Base-by-base conservation (phyloP, 2,888 invertebrate species). In the Polydrusus cervinus region DNA sequence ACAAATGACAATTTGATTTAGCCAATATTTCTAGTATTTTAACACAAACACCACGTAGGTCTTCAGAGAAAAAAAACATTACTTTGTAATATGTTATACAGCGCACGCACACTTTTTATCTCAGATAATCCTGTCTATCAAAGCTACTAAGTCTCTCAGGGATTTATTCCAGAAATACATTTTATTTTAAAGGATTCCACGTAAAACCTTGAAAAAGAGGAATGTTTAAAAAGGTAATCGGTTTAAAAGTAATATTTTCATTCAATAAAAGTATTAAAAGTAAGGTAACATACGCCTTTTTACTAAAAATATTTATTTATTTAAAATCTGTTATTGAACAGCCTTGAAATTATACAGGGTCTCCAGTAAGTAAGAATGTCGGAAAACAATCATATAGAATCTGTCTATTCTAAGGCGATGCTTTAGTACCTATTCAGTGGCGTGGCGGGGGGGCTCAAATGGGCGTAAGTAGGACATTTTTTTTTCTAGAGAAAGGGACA, bases 61-160 rank as follows among this genome's bases (percentile, higher is more conserved):
- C 49, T 47, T 25, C 20, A 49, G 65, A 47, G 38, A 51, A 66
- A 51, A 47, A 51, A 66, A 34, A 51, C 38, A 66, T 18, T 25
- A 51, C 47, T 38, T 16, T 47, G 51, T 51, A 34, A 66, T 66
- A 51, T 51, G 51, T 18, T 47, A 66, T 49, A 66, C 66, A 16
- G 14, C 51, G 38, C 66, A 66, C 66, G 51, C 51, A 18, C 38
- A 16, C 34, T 18, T 38, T 66, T 66, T 66, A 66, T 66, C 47
- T 34, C 30, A 66, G 66, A 66, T 49, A 66, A 66, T 66, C 66
- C 34, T 66, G 45, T 38, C 38, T 66, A 49, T 38, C 66, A 51
- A 60, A 60, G 57, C 57, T 60, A 60, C 38, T 60, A 60, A 66
- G 51, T 66, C 66, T 18, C 51, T n/a, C 20, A 38, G 14, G 66